These are phyloP conservation scores for Zaprionus africanus DNA, from an alignment of 1,140 invertebrate genomes.

Conservation along the genomic window DNA sequence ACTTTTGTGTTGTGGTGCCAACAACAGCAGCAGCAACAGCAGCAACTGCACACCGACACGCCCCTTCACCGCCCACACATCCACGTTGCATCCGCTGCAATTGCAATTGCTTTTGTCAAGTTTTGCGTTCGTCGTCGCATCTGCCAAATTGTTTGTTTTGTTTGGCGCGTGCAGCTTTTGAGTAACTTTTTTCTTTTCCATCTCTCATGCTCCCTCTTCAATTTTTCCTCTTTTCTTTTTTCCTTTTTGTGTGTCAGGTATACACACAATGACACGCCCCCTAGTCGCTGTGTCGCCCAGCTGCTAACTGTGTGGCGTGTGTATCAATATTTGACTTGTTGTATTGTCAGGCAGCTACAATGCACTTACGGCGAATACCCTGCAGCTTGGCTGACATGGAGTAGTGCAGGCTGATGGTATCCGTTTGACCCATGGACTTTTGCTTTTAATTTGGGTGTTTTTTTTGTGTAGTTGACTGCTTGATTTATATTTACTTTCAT, in stretches of 20 bases:
- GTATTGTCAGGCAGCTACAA: constrained; percentile 54
- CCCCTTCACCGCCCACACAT: constrained; percentile 9
- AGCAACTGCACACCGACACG: constrained; percentile 27
- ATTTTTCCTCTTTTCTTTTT: constrained; percentile 23
- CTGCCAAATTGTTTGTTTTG: constrained; percentile 78
- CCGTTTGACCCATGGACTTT: background rate
- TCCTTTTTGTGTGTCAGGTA: constrained; percentile 39
- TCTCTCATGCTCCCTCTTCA: background rate
- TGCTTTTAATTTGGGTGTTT: too few species aligned
- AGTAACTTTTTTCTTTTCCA: constrained; percentile 54
- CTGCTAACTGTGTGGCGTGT: constrained; percentile 2
- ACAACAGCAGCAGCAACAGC: constrained; percentile 27
- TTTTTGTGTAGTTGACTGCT: background rate
- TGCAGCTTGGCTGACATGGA: background rate
- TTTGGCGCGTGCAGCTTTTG: constrained; percentile 71
- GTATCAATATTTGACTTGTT: constrained; percentile 78
- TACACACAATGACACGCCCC: constrained; percentile 36
- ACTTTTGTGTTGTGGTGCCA: constrained; percentile 79
- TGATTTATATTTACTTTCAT: background rate
- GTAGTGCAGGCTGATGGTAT: background rate
- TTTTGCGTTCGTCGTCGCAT: constrained; percentile 61
- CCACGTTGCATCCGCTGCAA: constrained; percentile 46
- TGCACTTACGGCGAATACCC: constrained; percentile 18
- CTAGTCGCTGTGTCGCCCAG: constrained; percentile 24
- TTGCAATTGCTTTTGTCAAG: constrained; percentile 81